A percentile compares a stretch with the other conserved stretches of the same genome.
Conservation (phyloP, 2,888 invertebrate genomes). For the Diachrysia chrysitis region DNA sequence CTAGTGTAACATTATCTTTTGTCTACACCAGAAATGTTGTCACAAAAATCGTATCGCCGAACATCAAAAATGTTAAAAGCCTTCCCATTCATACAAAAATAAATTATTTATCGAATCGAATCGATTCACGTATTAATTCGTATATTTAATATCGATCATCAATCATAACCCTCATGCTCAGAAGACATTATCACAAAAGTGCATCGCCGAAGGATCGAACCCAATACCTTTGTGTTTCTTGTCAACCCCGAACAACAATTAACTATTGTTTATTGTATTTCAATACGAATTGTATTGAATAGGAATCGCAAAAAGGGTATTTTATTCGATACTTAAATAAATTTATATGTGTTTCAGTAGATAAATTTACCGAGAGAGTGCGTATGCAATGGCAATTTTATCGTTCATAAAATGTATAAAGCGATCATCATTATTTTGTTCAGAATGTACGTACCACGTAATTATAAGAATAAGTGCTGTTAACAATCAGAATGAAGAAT, state of each 20-base stretch:
- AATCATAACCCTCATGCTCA: slow-evolving; percentile 81
- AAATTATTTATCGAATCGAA: slow-evolving; percentile 78
- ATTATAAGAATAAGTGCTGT: slow-evolving; percentile 28
- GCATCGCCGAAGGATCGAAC: slow-evolving; percentile 70
- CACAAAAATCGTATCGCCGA: slow-evolving; percentile 70
- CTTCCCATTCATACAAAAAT: slow-evolving; percentile 75
- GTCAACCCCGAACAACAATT: slow-evolving; percentile 68
- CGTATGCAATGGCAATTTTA: slow-evolving; percentile 35
- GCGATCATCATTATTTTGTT: slow-evolving; percentile 42
- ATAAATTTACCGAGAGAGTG: slow-evolving; percentile 55
- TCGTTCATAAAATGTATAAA: slow-evolving; percentile 37
- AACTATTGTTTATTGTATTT: slow-evolving; percentile 79
- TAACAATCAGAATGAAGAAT: slow-evolving; percentile 11
- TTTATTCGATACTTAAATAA: slow-evolving; percentile 66
- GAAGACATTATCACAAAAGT: slow-evolving; percentile 77
- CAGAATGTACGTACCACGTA: slow-evolving; percentile 11
- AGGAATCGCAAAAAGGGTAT: slow-evolving; percentile 69
- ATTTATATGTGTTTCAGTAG: slow-evolving; percentile 63
- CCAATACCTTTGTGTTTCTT: slow-evolving; percentile 68
- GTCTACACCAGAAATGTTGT: slow-evolving; percentile 56
- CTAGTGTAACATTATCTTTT: slow-evolving; percentile 38
- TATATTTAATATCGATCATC: slow-evolving; percentile 80
- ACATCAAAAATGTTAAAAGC: slow-evolving; percentile 69
- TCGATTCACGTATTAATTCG: slow-evolving; percentile 84
- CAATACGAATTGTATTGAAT: slow-evolving; percentile 68